Base-by-base conservation (phyloP, 2,797 vertebrate species). In the Siniperca scherzeri region DNA sequence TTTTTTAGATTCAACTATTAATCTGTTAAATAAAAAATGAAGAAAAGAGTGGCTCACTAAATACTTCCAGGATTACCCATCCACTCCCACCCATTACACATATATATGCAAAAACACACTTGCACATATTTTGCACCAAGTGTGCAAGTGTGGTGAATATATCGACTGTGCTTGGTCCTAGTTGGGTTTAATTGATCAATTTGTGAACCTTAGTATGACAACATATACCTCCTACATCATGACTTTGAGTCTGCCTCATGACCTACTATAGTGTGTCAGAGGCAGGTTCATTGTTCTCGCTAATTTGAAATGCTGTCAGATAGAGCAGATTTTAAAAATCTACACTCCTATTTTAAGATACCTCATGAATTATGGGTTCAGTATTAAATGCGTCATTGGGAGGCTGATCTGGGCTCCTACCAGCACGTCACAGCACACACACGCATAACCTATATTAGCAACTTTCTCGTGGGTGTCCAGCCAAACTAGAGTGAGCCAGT, bases 311-410 rank as follows among this genome's bases (percentile, higher is more conserved):
- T 9, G 46, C n/a, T 76, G 17, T 87, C 70, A 61, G 60, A 48
- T n/a, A 59, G 48, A 60, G 59, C 46, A 79, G 33, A 40, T 80
- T 25, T 78, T 40, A 33, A 86, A 81, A 84, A 80, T 65, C 52
- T 42, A 64, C 71, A 36, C 62, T 61, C 59, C 91, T 94, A 95
- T 94, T 92, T 94, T 87, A 84, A 85, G 88, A 86, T 70, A 62
- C 73, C 77, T 87, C 67, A 84, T 94, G 79, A 88, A 91, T 93
- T 93, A 92, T 91, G 73, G 61, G 77, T 77, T 70, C 67, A 70
- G 81, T 85, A 85, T 87, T 78, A 87, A 91, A 83, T 95, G 94
- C 90, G 88, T 95, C 93, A 95, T 52, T 82, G 81, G 70, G 87
- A 90, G 82, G 79, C 79, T 74, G 78, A 84, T 80, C 87, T 71